Evolutionary conservation across 2,113 vertebrate genomes (phyloP).

Genomic region (Dipodomys stephensi): DNA sequence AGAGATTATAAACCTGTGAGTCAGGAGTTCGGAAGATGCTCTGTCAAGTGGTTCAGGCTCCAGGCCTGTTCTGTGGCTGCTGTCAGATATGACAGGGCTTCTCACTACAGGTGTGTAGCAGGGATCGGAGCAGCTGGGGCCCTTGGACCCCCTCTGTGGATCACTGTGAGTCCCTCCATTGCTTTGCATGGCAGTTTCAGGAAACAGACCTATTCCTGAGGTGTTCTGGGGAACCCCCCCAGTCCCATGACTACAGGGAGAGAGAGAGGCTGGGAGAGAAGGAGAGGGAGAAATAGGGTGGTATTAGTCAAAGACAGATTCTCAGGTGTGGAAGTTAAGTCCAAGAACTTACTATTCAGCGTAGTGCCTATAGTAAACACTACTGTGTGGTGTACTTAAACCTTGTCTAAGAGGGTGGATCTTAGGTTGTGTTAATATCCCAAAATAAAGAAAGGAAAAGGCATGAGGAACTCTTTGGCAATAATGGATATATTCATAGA

Average conservation of each 20-base stretch:
- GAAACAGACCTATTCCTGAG: not conserved
- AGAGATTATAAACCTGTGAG: not conserved
- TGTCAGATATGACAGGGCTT: not conserved
- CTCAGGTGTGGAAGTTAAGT: not conserved
- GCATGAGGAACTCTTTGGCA: too few relatives aligned
- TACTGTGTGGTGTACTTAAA: not conserved
- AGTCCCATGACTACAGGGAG: too few relatives aligned
- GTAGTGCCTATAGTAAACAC: not conserved
- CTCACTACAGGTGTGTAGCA: not conserved
- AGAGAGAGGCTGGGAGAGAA: too few relatives aligned
- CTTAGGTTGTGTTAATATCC: not conserved
- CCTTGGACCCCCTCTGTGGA: not conserved
- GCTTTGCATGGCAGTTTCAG: not conserved
- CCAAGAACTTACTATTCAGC: not conserved
- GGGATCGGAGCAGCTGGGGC: too few relatives aligned
- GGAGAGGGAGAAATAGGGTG: not conserved
- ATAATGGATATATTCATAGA: too few relatives aligned
- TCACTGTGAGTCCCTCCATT: rapidly evolving
- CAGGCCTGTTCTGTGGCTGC: not conserved
- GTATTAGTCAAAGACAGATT: not conserved
- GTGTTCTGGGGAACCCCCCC: too few relatives aligned
- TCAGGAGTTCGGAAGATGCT: not conserved
- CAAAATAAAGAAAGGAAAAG: too few relatives aligned
- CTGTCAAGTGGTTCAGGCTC: not conserved
- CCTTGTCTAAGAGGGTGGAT: not conserved